These are phyloP conservation scores for Platygyra sinensis DNA, from an alignment of 64 coral and sea anemone genomes.

Conservation along the genomic window DNA sequence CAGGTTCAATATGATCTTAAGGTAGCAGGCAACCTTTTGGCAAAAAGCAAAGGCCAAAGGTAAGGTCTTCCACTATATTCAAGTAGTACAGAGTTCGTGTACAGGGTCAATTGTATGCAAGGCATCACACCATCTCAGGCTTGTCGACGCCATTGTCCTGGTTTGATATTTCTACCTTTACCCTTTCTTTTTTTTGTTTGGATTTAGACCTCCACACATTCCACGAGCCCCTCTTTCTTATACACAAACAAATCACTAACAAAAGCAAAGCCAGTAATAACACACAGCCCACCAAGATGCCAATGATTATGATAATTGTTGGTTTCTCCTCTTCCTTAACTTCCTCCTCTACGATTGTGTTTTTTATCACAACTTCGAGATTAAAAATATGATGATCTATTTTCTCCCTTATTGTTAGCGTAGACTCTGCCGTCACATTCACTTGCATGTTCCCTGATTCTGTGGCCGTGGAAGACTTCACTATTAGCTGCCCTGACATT, in stretches of 20 bases:
- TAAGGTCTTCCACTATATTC: too few relatives aligned
- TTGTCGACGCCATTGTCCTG: background rate
- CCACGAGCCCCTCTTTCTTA: slow-evolving; percentile 32
- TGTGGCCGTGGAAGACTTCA: background rate
- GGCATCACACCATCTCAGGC: slow-evolving; percentile 6
- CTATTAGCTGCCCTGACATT: background rate
- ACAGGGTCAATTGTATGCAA: too few relatives aligned
- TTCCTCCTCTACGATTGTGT: background rate
- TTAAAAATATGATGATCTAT: background rate
- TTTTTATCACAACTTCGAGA: background rate
- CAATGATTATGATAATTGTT: slow-evolving; percentile 9
- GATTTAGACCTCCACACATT: slow-evolving; percentile 25
- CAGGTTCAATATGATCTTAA: too few relatives aligned
- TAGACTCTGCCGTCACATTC: background rate
- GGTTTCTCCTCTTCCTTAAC: background rate
- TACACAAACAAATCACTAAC: background rate
- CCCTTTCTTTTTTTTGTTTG: background rate
- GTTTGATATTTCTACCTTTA: background rate
- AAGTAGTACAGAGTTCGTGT: too few relatives aligned
- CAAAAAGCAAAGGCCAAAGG: too few relatives aligned
- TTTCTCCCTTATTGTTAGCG: background rate
- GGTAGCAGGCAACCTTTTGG: too few relatives aligned
- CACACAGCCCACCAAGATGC: background rate
- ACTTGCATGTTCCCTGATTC: background rate
- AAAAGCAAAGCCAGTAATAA: slow-evolving; percentile 6